Evolutionary conservation across 2,113 vertebrate genomes (phyloP), one percentile per base, ranked within the genome.

Genomic region (Amia ocellicauda): DNA sequence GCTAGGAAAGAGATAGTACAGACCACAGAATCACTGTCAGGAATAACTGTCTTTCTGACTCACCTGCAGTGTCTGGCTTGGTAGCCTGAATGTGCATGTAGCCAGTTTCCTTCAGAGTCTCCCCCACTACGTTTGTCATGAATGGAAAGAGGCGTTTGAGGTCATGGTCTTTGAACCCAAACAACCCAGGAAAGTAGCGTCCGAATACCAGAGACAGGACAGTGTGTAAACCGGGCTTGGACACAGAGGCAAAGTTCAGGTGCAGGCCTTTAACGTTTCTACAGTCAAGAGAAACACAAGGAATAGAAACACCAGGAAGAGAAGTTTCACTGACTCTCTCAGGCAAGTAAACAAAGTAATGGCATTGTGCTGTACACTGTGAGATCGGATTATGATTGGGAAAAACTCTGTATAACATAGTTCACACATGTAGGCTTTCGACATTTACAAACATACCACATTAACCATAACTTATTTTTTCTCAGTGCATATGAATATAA

Each of bases 1-100:
- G n/a, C n/a, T n/a, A n/a, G n/a, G n/a, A n/a, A n/a, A n/a, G n/a
- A n/a, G n/a, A n/a, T n/a, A n/a, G n/a, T n/a, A n/a, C n/a, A n/a
- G n/a, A n/a, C n/a, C n/a, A n/a, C n/a, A n/a, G n/a, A n/a, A n/a
- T n/a, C n/a, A n/a, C n/a, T n/a, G n/a, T n/a, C n/a, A n/a, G n/a
- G n/a, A n/a, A n/a, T n/a, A n/a, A n/a, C n/a, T 24, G 16, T 10
- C 50, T 45, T 2, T 5, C 8, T 24, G 29, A 3, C 49, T 80
- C 77, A 95, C 93, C 93, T 43, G 73, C 87, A 20, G 92, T 94
- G 78, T 96, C 93, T 2, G 93, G 93, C 70, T 95, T 96, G 73
- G 93, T 93, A 63, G 85, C 85, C 79, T 96, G 93, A 75, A 96
- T 91, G 75, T 94, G 93, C 80, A 96, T 63, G 77, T 96, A 96